phyloP scores from a whole-genome alignment of 2,797 vertebrate genomes.

The Pseudotriccus pelzelni region DNA sequence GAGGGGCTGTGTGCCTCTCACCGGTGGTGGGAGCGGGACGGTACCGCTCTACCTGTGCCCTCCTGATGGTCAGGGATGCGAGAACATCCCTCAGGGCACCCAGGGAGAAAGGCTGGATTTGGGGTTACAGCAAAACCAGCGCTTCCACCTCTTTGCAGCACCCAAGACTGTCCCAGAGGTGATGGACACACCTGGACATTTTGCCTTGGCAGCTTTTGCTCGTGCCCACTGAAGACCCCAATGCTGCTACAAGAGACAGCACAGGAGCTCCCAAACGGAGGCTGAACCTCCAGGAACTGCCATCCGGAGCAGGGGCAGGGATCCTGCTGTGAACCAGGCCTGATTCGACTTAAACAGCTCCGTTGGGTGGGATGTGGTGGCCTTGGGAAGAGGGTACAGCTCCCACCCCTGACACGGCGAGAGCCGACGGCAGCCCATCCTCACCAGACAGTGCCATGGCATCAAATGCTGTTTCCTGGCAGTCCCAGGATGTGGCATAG shows the following conservation, averaged over 20 bases:
- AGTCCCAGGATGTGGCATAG: neutral
- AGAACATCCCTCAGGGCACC: neutral
- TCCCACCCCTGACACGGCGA: rapidly evolving
- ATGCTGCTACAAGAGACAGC: neutral
- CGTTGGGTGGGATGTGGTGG: neutral
- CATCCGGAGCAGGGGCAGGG: rapidly evolving
- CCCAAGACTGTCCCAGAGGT: rapidly evolving
- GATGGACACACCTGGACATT: rapidly evolving
- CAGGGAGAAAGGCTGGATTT: neutral
- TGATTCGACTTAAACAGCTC: neutral
- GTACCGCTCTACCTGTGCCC: neutral
- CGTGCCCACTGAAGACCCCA: neutral
- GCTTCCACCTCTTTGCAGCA: neutral
- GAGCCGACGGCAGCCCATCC: neutral
- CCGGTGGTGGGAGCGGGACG: neutral
- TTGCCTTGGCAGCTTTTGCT: neutral
- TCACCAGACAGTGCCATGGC: rapidly evolving
- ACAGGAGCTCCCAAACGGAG: rapidly evolving
- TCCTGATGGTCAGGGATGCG: neutral
- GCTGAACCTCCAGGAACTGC: neutral
- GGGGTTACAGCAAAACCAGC: neutral
- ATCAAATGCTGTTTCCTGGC: neutral
- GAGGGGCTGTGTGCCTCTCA: neutral
- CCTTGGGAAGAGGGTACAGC: neutral
- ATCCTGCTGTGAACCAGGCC: neutral